Conservation (phyloP, 2,888 invertebrate species). For the Coleophora flavipennella region DNA sequence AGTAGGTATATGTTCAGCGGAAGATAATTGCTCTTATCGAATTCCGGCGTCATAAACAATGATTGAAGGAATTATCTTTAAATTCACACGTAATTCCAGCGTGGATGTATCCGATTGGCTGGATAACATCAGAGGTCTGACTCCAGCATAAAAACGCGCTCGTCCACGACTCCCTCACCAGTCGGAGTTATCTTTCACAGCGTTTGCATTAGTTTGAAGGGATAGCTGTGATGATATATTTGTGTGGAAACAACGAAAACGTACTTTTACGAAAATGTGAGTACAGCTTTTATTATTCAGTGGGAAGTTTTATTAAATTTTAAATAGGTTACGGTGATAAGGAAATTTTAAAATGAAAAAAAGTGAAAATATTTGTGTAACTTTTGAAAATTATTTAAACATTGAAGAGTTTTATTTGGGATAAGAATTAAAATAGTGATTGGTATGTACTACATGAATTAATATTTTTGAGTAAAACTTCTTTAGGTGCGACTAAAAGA, state of each 20-base stretch:
- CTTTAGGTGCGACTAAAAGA: too few species aligned
- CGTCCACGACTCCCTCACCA: background rate
- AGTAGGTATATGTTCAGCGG: background rate
- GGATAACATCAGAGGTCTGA: background rate
- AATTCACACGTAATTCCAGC: too few species aligned
- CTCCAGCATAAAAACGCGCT: background rate
- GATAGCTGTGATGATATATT: background rate
- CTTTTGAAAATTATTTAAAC: background rate
- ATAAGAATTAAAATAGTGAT: background rate
- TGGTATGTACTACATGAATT: too few species aligned
- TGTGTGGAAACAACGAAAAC: background rate
- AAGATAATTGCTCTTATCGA: background rate
- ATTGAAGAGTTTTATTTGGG: background rate
- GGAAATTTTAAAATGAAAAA: background rate
- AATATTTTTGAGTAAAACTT: too few species aligned
- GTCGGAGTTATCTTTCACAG: background rate
- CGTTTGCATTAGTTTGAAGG: background rate
- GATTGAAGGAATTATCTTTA: too few species aligned
- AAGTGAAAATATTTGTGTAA: background rate
- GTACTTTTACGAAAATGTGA: background rate
- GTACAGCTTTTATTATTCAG: background rate
- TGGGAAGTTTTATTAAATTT: background rate
- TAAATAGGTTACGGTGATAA: background rate
- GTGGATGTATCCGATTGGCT: too few species aligned
- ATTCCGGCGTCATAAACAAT: background rate